phyloP scores from a whole-genome alignment of 2,797 vertebrate genomes.

The Mus caroli region DNA sequence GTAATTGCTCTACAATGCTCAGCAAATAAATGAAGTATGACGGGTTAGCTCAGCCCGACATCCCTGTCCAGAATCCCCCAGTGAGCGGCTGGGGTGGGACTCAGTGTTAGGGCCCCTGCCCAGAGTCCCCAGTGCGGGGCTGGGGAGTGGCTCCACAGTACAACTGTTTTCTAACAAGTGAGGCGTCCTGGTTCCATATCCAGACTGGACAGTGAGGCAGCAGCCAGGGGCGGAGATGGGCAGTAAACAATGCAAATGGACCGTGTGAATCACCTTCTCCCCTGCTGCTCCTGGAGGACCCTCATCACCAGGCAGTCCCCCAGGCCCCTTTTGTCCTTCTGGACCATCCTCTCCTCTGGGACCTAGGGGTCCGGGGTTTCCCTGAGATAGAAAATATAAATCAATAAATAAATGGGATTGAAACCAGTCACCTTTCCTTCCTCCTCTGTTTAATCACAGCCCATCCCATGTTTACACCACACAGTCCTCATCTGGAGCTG shows the following conservation, averaged over 20 bases:
- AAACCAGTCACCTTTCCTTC: neutral
- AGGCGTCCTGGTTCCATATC: neutral
- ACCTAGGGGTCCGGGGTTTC: conserved; percentile 90
- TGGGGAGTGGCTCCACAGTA: neutral
- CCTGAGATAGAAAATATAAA: conserved; percentile 85
- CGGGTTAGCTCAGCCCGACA: neutral
- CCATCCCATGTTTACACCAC: neutral
- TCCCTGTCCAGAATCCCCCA: neutral
- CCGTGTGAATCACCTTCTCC: conserved; percentile 88
- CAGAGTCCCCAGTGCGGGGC: neutral
- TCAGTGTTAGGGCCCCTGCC: neutral
- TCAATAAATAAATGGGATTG: neutral
- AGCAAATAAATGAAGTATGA: neutral
- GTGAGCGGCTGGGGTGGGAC: neutral
- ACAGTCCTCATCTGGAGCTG: neutral
- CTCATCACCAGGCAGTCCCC: conserved; percentile 89
- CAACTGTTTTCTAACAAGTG: neutral
- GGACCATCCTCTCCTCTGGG: conserved; percentile 94
- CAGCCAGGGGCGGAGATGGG: neutral
- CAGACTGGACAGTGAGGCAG: neutral
- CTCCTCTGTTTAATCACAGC: too few relatives aligned
- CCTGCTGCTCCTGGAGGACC: conserved; percentile 91
- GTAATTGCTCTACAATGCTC: neutral
- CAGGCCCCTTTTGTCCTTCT: conserved; percentile 94
- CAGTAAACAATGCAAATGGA: neutral